Conservation (phyloP, 2,113 vertebrate species). For the Ageneiosus marmoratus region DNA sequence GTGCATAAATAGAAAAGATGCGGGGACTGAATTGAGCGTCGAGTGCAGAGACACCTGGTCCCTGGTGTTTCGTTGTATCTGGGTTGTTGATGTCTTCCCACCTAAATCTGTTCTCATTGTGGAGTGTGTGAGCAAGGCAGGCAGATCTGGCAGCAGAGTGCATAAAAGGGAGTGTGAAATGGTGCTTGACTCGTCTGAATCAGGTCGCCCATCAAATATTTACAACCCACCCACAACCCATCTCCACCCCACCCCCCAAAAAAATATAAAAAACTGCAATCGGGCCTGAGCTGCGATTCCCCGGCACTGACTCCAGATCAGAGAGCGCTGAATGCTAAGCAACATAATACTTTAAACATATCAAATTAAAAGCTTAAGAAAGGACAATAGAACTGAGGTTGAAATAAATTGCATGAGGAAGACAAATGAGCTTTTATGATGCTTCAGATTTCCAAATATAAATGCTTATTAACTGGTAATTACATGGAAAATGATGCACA, state of each 20-base stretch:
- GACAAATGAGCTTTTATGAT: not conserved
- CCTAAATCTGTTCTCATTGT: conserved; percentile 40
- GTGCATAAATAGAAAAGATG: conserved; percentile 60
- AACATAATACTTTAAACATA: conserved; percentile 1
- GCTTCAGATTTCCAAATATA: not conserved
- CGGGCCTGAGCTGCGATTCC: not conserved
- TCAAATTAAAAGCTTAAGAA: conserved; percentile 1
- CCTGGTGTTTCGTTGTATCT: conserved; percentile 38
- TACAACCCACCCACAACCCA: conserved; percentile 22
- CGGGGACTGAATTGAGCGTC: conserved; percentile 43
- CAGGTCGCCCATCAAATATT: conserved; percentile 61
- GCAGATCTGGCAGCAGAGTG: conserved; percentile 35
- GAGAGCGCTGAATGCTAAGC: conserved; percentile 21
- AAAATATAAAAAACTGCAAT: conserved; percentile 29
- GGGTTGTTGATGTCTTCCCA: conserved; percentile 46
- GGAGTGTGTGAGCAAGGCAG: conserved; percentile 34
- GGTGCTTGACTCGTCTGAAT: conserved; percentile 52
- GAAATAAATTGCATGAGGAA: not conserved
- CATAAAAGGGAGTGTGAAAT: conserved; percentile 56
- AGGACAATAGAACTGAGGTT: not conserved
- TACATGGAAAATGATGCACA: not conserved
- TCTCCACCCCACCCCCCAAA: not conserved
- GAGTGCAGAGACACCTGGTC: conserved; percentile 65
- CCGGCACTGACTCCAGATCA: conserved; percentile 30
- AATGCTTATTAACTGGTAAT: conserved; percentile 8